Conservation (phyloP, 2,888 invertebrate genomes). For the Leptinotarsa peninsularis region DNA sequence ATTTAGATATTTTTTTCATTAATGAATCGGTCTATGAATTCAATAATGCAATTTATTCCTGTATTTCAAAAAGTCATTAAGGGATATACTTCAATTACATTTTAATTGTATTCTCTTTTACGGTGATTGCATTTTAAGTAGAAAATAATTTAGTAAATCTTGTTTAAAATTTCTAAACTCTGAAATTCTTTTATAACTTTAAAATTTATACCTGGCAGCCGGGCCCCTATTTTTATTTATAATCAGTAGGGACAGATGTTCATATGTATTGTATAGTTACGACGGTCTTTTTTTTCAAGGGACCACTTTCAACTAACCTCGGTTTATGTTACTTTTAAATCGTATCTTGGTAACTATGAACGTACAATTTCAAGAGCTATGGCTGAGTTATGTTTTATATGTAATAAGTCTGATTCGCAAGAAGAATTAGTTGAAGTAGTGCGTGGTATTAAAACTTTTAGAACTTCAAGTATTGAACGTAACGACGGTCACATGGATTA, state of each 20-base stretch:
- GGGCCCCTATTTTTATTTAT: background rate
- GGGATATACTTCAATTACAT: background rate
- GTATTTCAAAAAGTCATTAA: too few species aligned
- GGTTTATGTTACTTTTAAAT: conserved; percentile 13
- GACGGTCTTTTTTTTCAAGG: background rate
- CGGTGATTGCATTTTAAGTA: background rate
- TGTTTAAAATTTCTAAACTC: too few species aligned
- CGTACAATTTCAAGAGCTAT: conserved; percentile 14
- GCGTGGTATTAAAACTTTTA: conserved; percentile 36
- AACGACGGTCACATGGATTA: conserved; percentile 39
- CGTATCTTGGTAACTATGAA: conserved; percentile 14
- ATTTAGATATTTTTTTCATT: too few species aligned
- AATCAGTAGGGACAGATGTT: conserved; percentile 1
- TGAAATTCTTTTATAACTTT: too few species aligned
- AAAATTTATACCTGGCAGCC: background rate
- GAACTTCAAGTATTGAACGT: conserved; percentile 39
- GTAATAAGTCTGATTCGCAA: too few species aligned
- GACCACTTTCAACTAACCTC: background rate
- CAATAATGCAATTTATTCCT: too few species aligned
- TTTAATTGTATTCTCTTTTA: background rate
- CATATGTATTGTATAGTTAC: background rate
- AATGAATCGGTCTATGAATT: too few species aligned
- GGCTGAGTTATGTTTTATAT: conserved; percentile 4
- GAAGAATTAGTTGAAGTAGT: background rate
- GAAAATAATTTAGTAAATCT: conserved; percentile 1